Percentiles rank a stretch among this genome's conserved stretches.
Conservation (phyloP, 2,888 invertebrate species). For the Eupithecia vulgata region DNA sequence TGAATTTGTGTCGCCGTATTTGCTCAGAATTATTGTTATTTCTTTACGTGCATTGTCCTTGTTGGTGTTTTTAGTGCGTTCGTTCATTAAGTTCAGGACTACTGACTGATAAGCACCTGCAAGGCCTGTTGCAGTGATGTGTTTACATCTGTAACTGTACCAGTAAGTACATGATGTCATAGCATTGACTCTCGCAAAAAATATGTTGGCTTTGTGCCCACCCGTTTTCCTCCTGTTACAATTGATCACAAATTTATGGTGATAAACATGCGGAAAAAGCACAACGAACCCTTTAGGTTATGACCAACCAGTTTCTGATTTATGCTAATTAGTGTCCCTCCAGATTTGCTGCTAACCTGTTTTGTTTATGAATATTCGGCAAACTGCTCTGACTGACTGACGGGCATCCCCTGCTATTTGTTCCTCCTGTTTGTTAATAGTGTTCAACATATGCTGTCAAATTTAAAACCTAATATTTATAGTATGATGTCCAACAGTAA, state of each 20-base stretch:
- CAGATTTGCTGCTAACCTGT: slow-evolving; percentile 44
- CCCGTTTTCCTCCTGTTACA: slow-evolving; percentile 76
- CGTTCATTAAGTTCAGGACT: slow-evolving; percentile 40
- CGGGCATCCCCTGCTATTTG: not conserved
- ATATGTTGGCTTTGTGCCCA: slow-evolving; percentile 83
- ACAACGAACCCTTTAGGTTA: slow-evolving; percentile 73
- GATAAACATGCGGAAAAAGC: slow-evolving; percentile 72
- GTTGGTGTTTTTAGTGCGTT: slow-evolving; percentile 53
- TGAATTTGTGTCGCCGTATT: slow-evolving; percentile 73
- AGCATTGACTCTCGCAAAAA: slow-evolving; percentile 77
- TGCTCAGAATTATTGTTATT: slow-evolving; percentile 59
- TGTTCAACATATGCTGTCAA: not conserved
- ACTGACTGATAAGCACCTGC: slow-evolving; percentile 56
- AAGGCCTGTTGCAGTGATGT: slow-evolving; percentile 72
- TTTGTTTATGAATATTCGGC: slow-evolving; percentile 39
- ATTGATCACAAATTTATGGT: slow-evolving; percentile 66
- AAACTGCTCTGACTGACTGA: slow-evolving; percentile 20
- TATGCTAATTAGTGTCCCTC: slow-evolving; percentile 60
- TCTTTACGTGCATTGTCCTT: slow-evolving; percentile 53
- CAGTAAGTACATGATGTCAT: slow-evolving; percentile 83
- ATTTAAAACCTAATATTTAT: not conserved
- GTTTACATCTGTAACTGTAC: slow-evolving; percentile 80
- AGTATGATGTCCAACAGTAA: not conserved
- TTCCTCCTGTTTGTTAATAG: not conserved
- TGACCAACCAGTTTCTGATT: slow-evolving; percentile 62